Conservation (phyloP, 2,888 invertebrate species). For the Dascillus cervinus region DNA sequence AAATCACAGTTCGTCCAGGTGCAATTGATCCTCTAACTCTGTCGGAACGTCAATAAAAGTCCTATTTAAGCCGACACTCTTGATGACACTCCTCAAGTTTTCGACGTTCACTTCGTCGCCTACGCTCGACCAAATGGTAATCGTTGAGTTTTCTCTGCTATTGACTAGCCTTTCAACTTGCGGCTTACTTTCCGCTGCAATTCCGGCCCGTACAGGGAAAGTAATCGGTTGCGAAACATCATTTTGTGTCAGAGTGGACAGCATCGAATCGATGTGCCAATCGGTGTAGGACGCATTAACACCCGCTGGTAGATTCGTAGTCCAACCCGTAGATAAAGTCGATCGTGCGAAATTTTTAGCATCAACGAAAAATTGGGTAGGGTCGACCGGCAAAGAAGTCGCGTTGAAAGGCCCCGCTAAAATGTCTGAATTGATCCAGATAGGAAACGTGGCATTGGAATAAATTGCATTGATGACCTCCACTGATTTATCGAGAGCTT, state of each 20-base stretch:
- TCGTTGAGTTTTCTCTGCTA: conserved; percentile 49
- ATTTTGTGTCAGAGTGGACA: conserved; percentile 48
- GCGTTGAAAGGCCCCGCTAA: conserved; percentile 64
- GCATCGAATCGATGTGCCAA: conserved; percentile 62
- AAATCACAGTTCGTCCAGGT: conserved; percentile 38
- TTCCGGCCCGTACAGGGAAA: conserved; percentile 67
- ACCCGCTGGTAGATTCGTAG: conserved; percentile 61
- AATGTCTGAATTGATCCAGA: conserved; percentile 88
- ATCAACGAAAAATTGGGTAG: conserved; percentile 52
- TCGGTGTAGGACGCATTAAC: conserved; percentile 53
- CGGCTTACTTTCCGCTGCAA: conserved; percentile 58
- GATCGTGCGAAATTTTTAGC: conserved; percentile 53
- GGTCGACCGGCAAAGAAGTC: conserved; percentile 54
- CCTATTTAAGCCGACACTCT: conserved; percentile 55
- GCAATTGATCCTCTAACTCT: conserved; percentile 47
- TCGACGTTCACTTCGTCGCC: conserved; percentile 61
- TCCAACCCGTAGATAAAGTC: conserved; percentile 80
- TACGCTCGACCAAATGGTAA: conserved; percentile 73
- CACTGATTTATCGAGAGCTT: conserved; percentile 58
- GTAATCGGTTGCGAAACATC: conserved; percentile 63
- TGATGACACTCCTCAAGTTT: conserved; percentile 58
- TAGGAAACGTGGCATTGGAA: conserved; percentile 46
- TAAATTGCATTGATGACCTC: conserved; percentile 36
- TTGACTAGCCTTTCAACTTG: conserved; percentile 54
- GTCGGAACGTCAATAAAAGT: conserved; percentile 74